These are phyloP conservation scores for Drosophila kanapiae DNA, from an alignment of 1,140 invertebrate genomes.

Conservation along the genomic window DNA sequence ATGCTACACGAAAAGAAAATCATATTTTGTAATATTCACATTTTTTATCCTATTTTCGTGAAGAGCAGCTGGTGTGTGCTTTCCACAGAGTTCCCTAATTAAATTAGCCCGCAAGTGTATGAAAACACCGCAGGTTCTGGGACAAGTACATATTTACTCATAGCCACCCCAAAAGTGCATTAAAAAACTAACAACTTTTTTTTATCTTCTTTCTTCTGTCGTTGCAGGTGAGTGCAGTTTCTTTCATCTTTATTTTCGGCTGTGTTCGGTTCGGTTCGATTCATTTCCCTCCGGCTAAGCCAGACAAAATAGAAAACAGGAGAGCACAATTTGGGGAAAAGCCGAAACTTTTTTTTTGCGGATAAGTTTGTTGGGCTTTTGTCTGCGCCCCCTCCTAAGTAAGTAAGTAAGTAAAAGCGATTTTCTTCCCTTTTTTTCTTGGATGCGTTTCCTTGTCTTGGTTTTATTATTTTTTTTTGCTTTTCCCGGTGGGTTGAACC, in stretches of 20 bases:
- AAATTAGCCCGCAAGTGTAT: slow-evolving; percentile 17
- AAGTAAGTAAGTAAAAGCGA: slow-evolving; percentile 58
- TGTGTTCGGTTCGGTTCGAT: slow-evolving; percentile 22
- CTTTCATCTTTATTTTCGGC: slow-evolving; percentile 42
- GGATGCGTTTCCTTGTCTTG: slow-evolving; percentile 36
- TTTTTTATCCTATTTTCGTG: background rate
- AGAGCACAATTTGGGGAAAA: slow-evolving; percentile 18
- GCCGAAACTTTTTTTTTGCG: slow-evolving; percentile 24
- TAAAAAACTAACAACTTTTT: slow-evolving; percentile 30
- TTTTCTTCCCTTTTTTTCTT: slow-evolving; percentile 13
- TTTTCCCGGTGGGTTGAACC: slow-evolving; percentile 1
- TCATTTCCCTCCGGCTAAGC: slow-evolving; percentile 39
- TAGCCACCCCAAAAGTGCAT: slow-evolving; percentile 28
- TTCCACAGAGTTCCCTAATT: slow-evolving; percentile 10
- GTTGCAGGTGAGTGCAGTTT: slow-evolving; percentile 73
- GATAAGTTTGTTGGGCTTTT: slow-evolving; percentile 25
- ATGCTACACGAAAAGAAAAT: background rate
- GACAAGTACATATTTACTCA: slow-evolving; percentile 21
- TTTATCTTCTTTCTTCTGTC: slow-evolving; percentile 20
- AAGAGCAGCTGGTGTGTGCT: background rate
- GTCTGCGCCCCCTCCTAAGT: slow-evolving; percentile 1
- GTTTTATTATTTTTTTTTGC: background rate
- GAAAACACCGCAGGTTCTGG: background rate
- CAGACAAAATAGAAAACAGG: slow-evolving; percentile 9
- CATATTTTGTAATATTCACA: background rate